Evolutionary conservation across 2,113 vertebrate genomes (phyloP).

Genomic region (Phylloscopus trochilus): DNA sequence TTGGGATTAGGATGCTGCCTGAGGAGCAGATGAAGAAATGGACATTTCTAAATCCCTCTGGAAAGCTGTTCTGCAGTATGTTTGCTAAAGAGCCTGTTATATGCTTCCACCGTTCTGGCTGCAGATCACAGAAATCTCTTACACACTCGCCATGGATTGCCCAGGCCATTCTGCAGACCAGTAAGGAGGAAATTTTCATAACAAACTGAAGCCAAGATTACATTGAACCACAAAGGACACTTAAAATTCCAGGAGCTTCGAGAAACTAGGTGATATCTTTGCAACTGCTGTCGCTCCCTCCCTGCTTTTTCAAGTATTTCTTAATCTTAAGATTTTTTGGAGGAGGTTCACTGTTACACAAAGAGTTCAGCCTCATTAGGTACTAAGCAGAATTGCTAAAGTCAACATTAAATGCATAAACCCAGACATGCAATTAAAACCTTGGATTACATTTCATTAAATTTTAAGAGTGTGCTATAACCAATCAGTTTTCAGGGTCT

Average conservation of each 20-base stretch:
- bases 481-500: not conserved
- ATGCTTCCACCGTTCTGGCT: not conserved
- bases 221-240: not conserved
- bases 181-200: not conserved
- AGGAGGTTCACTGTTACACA: not conserved
- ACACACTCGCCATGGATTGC: rapidly evolving
- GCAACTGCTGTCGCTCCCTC: not conserved
- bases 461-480: not conserved
- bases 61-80: not conserved
- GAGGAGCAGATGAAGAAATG: not conserved
- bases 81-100: not conserved
- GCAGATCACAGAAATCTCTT: not conserved
- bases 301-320: not conserved
- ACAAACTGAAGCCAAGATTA: not conserved
- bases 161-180: not conserved
- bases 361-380: not conserved
- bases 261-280: not conserved
- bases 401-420: not conserved
- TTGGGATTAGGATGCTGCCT: not conserved
- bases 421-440: not conserved
- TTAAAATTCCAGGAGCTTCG: not conserved
- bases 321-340: not conserved
- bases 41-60: not conserved
- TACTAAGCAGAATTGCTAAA: not conserved
- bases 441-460: not conserved